Base-by-base conservation (phyloP, 2,797 vertebrate genomes). In the Chloroceryle inda region DNA sequence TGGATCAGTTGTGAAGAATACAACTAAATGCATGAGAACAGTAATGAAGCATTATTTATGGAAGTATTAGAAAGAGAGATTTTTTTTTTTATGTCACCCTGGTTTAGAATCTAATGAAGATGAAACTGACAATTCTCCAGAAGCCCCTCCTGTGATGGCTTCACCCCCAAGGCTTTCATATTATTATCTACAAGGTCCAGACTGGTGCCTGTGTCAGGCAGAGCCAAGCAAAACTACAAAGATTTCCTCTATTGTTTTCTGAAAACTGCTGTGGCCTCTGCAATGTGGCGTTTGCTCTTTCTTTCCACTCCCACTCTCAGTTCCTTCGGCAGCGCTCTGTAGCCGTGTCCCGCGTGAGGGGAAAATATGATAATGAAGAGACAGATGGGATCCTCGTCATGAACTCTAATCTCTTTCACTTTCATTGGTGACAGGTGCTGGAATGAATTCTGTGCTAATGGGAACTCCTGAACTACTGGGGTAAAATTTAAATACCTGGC, bases 371-470 rank as follows among this genome's bases (percentile, higher is more conserved):
- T 56, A 90, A 81, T 71, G 42, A 88, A 78, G 44, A 66, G 78
- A 40, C n/a, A 80, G 62, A 66, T 85, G 82, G 79, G 71, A 80
- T 69, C 59, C 23, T 71, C 55, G 29, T 67, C 10, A 1, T 49
- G 71, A 95, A 38, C 95, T 86, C 87, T 64, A 16, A 61, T 79
- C 84, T 62, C 88, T 73, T 56, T 42, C 53, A 13, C 63, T 72
- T 77, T n/a, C 69, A 10, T 16, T 74, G 74, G 33, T 94, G 94
- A 69, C 86, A 91, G 76, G 56, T 55, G 38, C 68, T 72, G 74
- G 67, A 74, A 68, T 84, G 56, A 90, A 92, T 92, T 85, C 82
- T 68, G 69, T 86, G 83, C 92, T 96, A 66, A 85, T 87, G 89
- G 94, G 55, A 92, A 67, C 79, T 90, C 62, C 79, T 84, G 73